Base-by-base conservation (phyloP, 35 echinoderm and acorn worm species). In the Holothuria glaberrima region DNA sequence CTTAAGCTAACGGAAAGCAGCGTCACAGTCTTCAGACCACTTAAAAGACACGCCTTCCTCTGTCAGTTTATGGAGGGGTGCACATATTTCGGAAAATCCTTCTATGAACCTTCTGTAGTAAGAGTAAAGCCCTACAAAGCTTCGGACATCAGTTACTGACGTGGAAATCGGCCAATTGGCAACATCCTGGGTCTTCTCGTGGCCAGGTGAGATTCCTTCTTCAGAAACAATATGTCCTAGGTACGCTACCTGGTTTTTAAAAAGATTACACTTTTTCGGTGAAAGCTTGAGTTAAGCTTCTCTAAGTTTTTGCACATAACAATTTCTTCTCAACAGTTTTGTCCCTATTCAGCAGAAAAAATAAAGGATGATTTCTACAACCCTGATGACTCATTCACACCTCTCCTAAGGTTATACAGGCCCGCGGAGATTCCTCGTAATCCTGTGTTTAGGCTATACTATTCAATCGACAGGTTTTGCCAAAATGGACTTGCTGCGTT, bases 41-140 rank as follows among this genome's bases (percentile, higher is more conserved):
- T 6, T 48, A 44, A 89, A 93, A 6, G 21, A 58, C 12, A 41
- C 48, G n/a, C 44, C 74, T 68, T 89, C 83, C 46, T 89, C 79
- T 7, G 92, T 89, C n/a, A 93, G n/a, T 29, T 71, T 66, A 54
- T 92, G 73, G 20, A 88, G 34, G 18, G 91, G 85, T 13, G 67
- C 29, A n/a, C 83, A 86, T 62, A 92, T 64, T 22, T 88, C 64
- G 0, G 91, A 54, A 58, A 92, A 92, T 4, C 73, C 85, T 88
- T 80, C 75, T 13, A 92, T 59, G 33, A 92, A 92, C 25, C 91
- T 46, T 29, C 91, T 45, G 57, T 92, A 92, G 50, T 92, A 88
- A 52, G 86, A 30, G 0, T 16, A 30, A 27, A 94, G 71, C 25
- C 93, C 93, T 9, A 94, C 48, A 83, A 93, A 93, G 38, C 91